Percentiles rank a stretch among this genome's conserved stretches.
phyloP scores from a whole-genome alignment of 2,113 vertebrate genomes.

The Empidonax traillii region DNA sequence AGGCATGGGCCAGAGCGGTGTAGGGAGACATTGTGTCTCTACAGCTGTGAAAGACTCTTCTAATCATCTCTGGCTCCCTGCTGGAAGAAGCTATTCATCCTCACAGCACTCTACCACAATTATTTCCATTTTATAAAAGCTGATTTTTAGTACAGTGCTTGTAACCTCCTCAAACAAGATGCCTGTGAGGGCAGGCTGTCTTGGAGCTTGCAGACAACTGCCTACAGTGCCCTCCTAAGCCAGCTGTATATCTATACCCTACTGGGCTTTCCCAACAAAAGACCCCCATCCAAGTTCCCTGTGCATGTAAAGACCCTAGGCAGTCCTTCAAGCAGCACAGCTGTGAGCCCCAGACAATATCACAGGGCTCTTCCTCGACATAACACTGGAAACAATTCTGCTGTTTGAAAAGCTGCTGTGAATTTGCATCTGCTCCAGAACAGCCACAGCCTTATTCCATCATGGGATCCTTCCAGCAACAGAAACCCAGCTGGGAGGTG shows the following conservation, averaged over 20 bases:
- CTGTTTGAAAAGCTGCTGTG: background rate
- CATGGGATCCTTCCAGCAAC: background rate
- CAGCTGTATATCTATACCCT: background rate
- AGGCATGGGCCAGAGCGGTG: background rate
- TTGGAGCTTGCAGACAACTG: background rate
- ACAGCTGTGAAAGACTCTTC: background rate
- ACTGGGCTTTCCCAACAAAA: background rate
- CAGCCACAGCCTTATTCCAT: background rate
- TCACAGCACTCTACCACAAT: background rate
- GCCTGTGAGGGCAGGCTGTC: background rate
- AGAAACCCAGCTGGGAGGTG: fast-evolving
- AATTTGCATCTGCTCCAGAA: background rate
- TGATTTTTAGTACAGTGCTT: background rate
- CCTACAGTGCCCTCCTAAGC: background rate
- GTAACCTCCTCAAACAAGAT: background rate
- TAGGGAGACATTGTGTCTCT: background rate
- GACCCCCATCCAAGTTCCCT: background rate
- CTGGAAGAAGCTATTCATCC: background rate
- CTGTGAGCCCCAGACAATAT: background rate
- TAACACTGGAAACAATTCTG: background rate
- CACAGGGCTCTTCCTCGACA: background rate
- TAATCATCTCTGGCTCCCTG: background rate
- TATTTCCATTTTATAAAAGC: slow-evolving; percentile 24
- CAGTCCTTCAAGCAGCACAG: background rate
- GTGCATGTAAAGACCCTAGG: background rate